Conservation (phyloP, 2,113 vertebrate genomes). For the Melanerpes aurifrons region DNA sequence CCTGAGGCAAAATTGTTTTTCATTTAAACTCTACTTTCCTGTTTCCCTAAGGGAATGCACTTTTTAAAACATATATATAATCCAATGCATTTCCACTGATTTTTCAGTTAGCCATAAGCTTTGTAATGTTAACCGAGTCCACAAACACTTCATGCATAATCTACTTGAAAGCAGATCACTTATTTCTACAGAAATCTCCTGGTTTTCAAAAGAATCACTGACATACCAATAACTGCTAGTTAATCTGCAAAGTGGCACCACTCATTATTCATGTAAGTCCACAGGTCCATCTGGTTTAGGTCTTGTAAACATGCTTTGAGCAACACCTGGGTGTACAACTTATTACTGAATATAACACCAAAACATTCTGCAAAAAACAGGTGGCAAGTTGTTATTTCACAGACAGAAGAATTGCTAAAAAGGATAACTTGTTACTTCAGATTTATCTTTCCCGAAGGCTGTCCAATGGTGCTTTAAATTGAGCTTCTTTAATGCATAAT, state of each 20-base stretch:
- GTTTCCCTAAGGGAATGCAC: background rate
- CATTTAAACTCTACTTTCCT: background rate
- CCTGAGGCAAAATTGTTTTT: background rate
- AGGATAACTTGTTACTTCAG: constrained; percentile 27
- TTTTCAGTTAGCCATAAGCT: background rate
- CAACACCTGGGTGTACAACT: background rate
- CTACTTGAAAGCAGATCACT: background rate
- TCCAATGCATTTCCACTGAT: background rate
- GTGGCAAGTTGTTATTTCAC: constrained; percentile 47
- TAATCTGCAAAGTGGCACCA: background rate
- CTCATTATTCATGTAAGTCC: background rate
- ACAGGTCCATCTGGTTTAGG: background rate
- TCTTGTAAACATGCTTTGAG: background rate
- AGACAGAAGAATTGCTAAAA: constrained; percentile 47
- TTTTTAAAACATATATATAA: background rate
- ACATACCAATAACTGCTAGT: background rate
- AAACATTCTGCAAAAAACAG: constrained; percentile 32
- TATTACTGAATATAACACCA: background rate
- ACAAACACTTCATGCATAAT: background rate
- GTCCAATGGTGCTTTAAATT: constrained; percentile 3
- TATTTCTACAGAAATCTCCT: background rate
- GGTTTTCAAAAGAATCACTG: background rate
- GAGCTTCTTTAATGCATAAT: constrained; percentile 10
- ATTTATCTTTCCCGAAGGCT: background rate
- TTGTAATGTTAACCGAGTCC: background rate